Base-by-base conservation (phyloP, 1,140 invertebrate genomes). In the Oryzaephilus surinamensis region DNA sequence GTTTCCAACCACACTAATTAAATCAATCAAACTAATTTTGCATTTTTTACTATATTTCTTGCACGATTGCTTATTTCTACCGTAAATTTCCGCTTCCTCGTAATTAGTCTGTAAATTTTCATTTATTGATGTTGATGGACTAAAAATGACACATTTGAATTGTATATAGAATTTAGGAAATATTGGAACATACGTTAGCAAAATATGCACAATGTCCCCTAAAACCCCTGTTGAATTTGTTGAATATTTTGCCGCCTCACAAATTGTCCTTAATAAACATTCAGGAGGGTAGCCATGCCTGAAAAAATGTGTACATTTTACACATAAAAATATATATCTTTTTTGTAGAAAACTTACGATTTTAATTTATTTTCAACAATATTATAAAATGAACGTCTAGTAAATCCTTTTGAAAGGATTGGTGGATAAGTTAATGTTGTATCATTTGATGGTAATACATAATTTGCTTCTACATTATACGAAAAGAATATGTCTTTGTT, bases 381-480 rank as follows among this genome's bases (percentile, higher is more conserved):
- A 18, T 47, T 31, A 38, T 60, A 60, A 6, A 53, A 38, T 28
- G 28, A 43, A 20, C 32, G 47, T 35, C 57, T 35, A 20, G 48
- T 45, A 30, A 52, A 47, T 26, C 38, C 39, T 38, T 51, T 28
- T 4, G 50, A 27, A 5, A 55, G 34, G 4, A 55, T 32, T 18
- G 52, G 52, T 18, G 55, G 55, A 45, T 49, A 58, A n/a, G 49
- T 42, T 14, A 40, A 57, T 35, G 46, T 45, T 1, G 38, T 56
- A 36, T 56, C 43, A 38, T 60, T 60, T 39, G 47, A 34, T 14
- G 57, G 57, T 29, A 60, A 27, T 2, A 49, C 62, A 62, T 84
- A 84, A 57, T 77, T 82, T 0, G 76, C 75, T 57, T 84, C 83
- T 52, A 84, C 78, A 56, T 84, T 84, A 50, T 80, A 82, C 0